These are phyloP conservation scores for Cheilosia soror DNA, from an alignment of 2,888 invertebrate genomes.

Conservation along the genomic window DNA sequence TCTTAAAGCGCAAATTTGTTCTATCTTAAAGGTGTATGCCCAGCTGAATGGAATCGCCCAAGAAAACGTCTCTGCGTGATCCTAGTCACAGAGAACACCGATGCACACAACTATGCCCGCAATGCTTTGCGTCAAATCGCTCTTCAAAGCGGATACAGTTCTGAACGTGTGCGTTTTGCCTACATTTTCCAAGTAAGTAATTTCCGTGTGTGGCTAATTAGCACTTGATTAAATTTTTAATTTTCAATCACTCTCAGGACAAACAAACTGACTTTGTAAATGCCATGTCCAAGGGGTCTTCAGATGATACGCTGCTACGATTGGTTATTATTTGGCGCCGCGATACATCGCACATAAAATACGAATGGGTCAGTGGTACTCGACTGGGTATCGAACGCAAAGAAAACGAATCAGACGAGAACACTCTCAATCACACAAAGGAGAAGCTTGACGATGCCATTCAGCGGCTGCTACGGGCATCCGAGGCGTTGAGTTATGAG, in stretches of 20 bases:
- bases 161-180: constrained; percentile 91
- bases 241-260: constrained; percentile 77
- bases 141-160: constrained; percentile 87
- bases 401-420: constrained; percentile 83
- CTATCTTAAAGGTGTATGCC: constrained; percentile 87
- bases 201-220: not conserved
- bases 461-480: constrained; percentile 88
- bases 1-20: not conserved
- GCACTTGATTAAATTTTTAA: not conserved
- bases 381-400: constrained; percentile 80
- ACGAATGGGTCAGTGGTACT: constrained; percentile 90
- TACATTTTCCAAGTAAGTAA: constrained; percentile 92
- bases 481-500: constrained; percentile 91
- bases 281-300: constrained; percentile 84
- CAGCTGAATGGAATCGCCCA: constrained; percentile 92
- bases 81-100: constrained; percentile 89
- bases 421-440: constrained; percentile 88
- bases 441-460: constrained; percentile 89
- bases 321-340: constrained; percentile 96
- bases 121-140: constrained; percentile 90
- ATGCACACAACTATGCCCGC: constrained; percentile 84
- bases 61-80: constrained; percentile 91
- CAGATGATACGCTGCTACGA: constrained; percentile 88
- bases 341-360: constrained; percentile 93
- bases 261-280: constrained; percentile 92